Conservation (phyloP, 2,113 vertebrate species). For the Acinonyx jubatus region DNA sequence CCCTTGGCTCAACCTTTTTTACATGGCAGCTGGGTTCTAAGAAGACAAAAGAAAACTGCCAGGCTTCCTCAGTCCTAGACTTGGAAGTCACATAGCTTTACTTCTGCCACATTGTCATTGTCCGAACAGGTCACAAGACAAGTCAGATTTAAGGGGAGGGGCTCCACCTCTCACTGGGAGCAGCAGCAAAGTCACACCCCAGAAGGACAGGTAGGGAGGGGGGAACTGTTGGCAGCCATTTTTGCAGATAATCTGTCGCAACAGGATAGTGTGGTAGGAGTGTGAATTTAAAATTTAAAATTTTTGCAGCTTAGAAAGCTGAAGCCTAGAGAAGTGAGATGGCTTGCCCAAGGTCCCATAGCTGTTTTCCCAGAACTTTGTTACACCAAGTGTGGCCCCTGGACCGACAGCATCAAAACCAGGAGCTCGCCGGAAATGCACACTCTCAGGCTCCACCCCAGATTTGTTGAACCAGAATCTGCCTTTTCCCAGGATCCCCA, state of each 20-base stretch:
- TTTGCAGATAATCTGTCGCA: not conserved
- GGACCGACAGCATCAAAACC: not conserved
- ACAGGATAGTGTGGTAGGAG: not conserved
- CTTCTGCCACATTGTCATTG: not conserved
- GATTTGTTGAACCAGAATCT: not conserved
- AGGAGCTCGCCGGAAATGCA: not conserved
- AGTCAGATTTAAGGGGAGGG: not conserved
- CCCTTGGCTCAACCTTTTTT: not conserved
- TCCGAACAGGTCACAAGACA: not conserved
- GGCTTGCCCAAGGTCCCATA: not conserved
- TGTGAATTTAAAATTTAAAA: too few relatives aligned
- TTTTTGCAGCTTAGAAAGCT: constrained; percentile 19
- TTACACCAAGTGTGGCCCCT: not conserved
- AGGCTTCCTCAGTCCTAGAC: not conserved
- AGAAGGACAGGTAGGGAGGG: not conserved
- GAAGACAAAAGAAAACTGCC: not conserved
- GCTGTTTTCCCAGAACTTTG: not conserved
- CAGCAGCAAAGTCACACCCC: not conserved
- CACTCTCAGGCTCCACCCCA: not conserved
- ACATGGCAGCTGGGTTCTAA: not conserved
- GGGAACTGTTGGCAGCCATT: not conserved
- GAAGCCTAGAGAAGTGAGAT: not conserved
- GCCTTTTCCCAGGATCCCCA: not conserved
- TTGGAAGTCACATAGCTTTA: not conserved
- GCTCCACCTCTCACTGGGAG: not conserved